Evolutionary conservation across 2,113 vertebrate species (phyloP).

Genomic region (Micromys minutus): DNA sequence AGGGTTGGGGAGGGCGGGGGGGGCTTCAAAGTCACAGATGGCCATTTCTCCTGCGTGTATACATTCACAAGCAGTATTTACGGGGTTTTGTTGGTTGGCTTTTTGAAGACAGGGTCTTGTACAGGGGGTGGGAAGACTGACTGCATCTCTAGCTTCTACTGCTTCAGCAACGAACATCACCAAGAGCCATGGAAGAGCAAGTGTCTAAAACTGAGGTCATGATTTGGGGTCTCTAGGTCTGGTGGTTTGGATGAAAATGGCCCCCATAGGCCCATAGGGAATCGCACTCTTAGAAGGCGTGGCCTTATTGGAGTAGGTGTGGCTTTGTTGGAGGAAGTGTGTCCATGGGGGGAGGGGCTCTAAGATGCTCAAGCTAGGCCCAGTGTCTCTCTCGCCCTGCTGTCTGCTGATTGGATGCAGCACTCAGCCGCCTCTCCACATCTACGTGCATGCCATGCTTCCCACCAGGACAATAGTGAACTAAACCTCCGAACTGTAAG

Average conservation of each 20-base stretch:
- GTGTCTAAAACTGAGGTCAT: slow-evolving; percentile 84
- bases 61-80: slow-evolving; percentile 84
- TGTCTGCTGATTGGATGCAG: neutral
- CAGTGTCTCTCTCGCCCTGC: neutral
- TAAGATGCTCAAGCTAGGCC: neutral
- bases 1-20: too few relatives aligned
- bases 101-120: slow-evolving; percentile 34
- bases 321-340: neutral
- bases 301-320: neutral
- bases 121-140: slow-evolving; percentile 88
- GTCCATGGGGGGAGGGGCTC: neutral
- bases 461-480: neutral
- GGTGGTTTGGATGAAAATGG: neutral
- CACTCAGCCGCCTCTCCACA: neutral
- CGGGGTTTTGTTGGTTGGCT: neutral
- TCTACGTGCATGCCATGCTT: neutral
- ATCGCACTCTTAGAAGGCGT: neutral
- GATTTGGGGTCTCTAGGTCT: slow-evolving; percentile 67
- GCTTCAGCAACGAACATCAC: slow-evolving; percentile 87
- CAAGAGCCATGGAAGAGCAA: slow-evolving; percentile 81
- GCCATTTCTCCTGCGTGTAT: slow-evolving; percentile 89
- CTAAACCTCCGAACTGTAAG: neutral
- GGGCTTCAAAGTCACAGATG: slow-evolving; percentile 83
- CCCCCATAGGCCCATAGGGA: neutral
- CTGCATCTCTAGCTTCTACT: slow-evolving; percentile 90